These are phyloP conservation scores for Catharus fuscescens DNA, from an alignment of 2,113 vertebrate species.

Conservation along the genomic window DNA sequence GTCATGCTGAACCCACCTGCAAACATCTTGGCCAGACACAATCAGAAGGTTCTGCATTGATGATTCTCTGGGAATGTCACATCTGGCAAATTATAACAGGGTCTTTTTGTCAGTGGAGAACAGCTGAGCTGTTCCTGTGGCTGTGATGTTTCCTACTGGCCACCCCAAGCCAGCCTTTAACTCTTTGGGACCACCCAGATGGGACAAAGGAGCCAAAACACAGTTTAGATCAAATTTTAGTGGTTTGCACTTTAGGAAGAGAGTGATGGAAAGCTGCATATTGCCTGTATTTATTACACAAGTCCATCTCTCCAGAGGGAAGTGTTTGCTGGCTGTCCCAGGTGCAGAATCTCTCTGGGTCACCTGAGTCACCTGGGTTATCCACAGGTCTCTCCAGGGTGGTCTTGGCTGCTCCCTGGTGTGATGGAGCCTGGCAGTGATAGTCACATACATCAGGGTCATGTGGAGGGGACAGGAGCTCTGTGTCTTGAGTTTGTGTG, in stretches of 20 bases:
- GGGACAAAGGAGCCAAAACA: not conserved
- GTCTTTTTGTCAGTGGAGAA: not conserved
- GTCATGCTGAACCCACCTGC: not conserved
- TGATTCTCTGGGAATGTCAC: not conserved
- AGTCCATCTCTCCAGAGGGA: slow-evolving; percentile 76
- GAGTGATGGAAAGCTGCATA: slow-evolving; percentile 49
- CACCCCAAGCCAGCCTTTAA: not conserved
- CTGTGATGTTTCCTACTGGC: not conserved
- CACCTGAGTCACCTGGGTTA: not conserved
- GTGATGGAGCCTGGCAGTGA: not conserved
- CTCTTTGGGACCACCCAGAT: not conserved
- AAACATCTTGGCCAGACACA: not conserved
- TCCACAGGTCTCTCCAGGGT: not conserved
- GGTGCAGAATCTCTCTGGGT: not conserved
- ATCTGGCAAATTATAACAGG: not conserved
- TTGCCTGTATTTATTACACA: not conserved
- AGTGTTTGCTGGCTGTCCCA: not conserved
- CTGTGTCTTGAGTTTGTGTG: not conserved
- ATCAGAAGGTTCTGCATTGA: not conserved
- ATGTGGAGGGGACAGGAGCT: not conserved
- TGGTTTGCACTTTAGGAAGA: slow-evolving; percentile 73
- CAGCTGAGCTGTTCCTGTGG: not conserved
- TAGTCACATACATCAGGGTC: not conserved
- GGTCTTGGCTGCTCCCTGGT: not conserved
- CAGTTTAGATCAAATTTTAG: slow-evolving; percentile 23